Evolutionary conservation across 1,140 invertebrate genomes (phyloP), one percentile per base, ranked within the genome.

Genomic region (Saxidomus purpurata): DNA sequence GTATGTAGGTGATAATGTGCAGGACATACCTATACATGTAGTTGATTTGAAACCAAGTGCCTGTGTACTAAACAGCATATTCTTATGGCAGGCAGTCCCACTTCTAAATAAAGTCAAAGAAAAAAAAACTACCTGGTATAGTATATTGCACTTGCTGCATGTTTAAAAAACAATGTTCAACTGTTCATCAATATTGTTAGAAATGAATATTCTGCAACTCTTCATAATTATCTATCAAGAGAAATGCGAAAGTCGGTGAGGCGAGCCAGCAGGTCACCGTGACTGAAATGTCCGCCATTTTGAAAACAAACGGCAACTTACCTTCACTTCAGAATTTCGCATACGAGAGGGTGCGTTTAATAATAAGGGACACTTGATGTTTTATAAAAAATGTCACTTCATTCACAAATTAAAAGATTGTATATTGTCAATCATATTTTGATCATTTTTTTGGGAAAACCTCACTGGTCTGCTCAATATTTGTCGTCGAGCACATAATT

Each of bases 401-500:
- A 71, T 71, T 40, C 2, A 28, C 34, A 71, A 13, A 31, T 9
- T 1, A 71, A 1, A 71, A 38, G 31, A 71, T 19, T 19, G 17
- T n/a, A 4, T 38, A 71, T 71, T 71, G 67, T 38, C 67, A 71
- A 40, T 1, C 17, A 17, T 40, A 36, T 22, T 71, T 38, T 71
- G 6, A 40, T 17, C 31, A 28, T 19, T 71, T 0, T 36, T 38
- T 67, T 4, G 8, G 8, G 52, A 55, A 55, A 55, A 63, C 28
- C 15, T 63, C 22, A 28, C 34, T n/a, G n/a, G 36, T 71, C 67
- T 71, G 43, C 25, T 59, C 4, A 9, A 6, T 9, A 59, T 59
- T 59, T 25, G 36, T 74, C 69, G 36, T 74, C 69, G 28, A 79
- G 47, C 76, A 55, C 76, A 79, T 79, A 79, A 79, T 79, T 79